A percentile compares a stretch with the other conserved stretches of the same genome.
phyloP scores from a whole-genome alignment of 92 coral and sea anemone genomes.

The Zoanthus sansibaricus region DNA sequence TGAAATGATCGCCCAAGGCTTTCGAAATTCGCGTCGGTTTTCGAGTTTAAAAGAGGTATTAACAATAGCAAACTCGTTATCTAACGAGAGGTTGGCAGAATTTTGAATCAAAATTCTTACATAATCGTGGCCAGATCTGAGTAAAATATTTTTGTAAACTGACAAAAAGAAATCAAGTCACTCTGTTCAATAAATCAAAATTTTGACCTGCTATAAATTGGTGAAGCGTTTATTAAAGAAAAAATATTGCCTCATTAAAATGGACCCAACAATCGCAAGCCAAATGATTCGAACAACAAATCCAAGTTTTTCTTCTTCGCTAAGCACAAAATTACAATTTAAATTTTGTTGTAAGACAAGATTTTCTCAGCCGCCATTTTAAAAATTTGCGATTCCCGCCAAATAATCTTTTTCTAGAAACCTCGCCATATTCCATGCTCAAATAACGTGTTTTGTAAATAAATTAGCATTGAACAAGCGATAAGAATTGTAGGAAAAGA shows the following conservation, averaged over 20 bases:
- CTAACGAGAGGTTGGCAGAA: background rate
- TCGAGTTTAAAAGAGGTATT: background rate
- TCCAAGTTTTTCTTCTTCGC: background rate
- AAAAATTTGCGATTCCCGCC: background rate
- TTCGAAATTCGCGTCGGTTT: background rate
- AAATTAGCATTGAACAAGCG: background rate
- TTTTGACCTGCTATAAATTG: too few species aligned
- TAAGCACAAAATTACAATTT: background rate
- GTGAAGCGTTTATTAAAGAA: background rate
- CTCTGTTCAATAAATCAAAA: too few species aligned
- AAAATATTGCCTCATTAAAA: background rate
- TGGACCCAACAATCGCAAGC: background rate
- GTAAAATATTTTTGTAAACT: too few species aligned
- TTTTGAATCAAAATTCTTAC: background rate
- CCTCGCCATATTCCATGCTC: background rate
- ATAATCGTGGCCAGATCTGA: background rate
- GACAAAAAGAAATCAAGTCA: too few species aligned
- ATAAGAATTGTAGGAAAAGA: background rate
- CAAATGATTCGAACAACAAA: background rate
- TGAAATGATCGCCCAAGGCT: slow-evolving; percentile 30
- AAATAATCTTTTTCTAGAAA: background rate
- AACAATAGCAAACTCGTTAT: background rate
- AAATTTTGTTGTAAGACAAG: background rate
- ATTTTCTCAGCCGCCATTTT: background rate
- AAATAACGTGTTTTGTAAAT: slow-evolving; percentile 28